Base-by-base conservation (phyloP, 1,140 invertebrate genomes). In the Spodoptera frugiperda region DNA sequence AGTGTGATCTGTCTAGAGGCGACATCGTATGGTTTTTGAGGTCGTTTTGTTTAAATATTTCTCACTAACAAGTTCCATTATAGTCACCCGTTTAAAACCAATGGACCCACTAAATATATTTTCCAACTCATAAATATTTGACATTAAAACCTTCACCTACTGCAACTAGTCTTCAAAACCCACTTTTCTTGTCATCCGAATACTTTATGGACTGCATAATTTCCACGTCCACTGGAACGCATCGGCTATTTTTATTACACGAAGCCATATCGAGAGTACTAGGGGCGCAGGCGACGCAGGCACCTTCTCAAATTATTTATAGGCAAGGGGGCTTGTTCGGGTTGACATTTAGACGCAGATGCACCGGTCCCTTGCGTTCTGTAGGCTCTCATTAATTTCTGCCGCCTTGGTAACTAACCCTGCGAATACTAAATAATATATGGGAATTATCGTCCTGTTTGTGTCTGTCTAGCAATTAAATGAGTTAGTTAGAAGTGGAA, bases 271-370 rank as follows among this genome's bases (percentile, higher is more conserved):
- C 77, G 82, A 87, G 86, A 83, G 81, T 82, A 89, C 83, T 78
- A 85, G 87, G 87, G 86, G 77, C 76, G 87, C 83, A 87, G 77
- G 81, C 82, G 82, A 81, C 76, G 82, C 78, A 79, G 67, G 59
- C 79, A 87, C 84, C 75, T 77, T 80, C 89, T 91, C 88, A 91
- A 92, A 93, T 92, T 92, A 93, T 93, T 91, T 91, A 91, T 92
- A 92, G 87, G 82, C 82, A 80, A 78, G 63, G 82, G 87, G 72
- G 72, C 72, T 75, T 75, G 72, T 88, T 86, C 82, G 80, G 83
- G 82, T 91, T 93, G 92, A 91, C 92, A 93, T 93, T 93, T 93
- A 92, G 88, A 89, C 79, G 88, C 91, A 91, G 91, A 92, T 92
- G 91, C 89, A 91, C 86, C 87, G 83, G 82, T 84, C 86, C 84